Percentiles rank a stretch among this genome's conserved stretches.
These are phyloP conservation scores for Budorcas taxicolor DNA, from an alignment of 2,113 vertebrate genomes.

Conservation along the genomic window DNA sequence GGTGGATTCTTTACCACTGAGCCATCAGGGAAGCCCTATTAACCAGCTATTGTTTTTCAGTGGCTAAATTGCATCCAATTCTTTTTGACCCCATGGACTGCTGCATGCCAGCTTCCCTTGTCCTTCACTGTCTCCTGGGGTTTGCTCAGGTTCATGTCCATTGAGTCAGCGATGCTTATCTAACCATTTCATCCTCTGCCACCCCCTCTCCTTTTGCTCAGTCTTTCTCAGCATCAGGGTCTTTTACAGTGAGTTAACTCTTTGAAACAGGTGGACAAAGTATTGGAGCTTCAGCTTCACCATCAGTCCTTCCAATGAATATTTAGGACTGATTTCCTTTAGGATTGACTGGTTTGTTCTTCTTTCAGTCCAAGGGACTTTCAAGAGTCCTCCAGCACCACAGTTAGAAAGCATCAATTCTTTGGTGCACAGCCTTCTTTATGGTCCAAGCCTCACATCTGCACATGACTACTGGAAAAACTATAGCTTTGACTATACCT, in stretches of 20 bases:
- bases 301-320: neutral
- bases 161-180: neutral
- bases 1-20: neutral
- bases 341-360: neutral
- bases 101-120: neutral
- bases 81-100: neutral
- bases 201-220: neutral
- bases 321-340: neutral
- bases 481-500: neutral
- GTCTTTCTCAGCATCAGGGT: neutral
- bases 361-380: neutral
- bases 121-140: neutral
- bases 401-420: neutral
- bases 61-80: neutral
- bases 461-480: neutral
- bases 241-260: neutral
- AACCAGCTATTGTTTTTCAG: neutral
- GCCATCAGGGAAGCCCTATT: neutral
- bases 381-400: neutral
- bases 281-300: neutral
- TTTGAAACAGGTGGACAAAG: neutral
- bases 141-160: neutral
- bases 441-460: neutral
- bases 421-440: neutral
- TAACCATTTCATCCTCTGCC: neutral